Conservation (phyloP, 1,140 invertebrate species). For the Pseudomyrmex gracilis region DNA sequence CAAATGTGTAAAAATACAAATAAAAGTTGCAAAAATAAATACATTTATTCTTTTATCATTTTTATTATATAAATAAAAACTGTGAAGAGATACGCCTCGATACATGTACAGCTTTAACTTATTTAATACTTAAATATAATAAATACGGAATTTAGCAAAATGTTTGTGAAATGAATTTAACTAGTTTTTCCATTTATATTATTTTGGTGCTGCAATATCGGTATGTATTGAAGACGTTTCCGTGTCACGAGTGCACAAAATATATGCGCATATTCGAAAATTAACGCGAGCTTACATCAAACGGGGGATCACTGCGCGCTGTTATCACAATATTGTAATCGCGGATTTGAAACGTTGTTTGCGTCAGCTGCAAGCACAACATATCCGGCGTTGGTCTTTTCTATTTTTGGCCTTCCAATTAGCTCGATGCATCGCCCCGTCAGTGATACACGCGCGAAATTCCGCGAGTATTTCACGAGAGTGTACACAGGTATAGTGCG, state of each 20-base stretch:
- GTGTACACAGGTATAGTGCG: not conserved
- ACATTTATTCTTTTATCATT: too few species aligned
- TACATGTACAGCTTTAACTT: too few species aligned
- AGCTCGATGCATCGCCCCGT: constrained; percentile 35
- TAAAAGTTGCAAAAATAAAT: too few species aligned
- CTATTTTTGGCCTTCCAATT: constrained; percentile 42
- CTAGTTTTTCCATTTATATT: too few species aligned
- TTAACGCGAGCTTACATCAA: constrained; percentile 8
- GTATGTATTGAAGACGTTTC: too few species aligned
- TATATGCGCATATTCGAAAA: not conserved
- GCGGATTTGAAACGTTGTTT: constrained; percentile 31
- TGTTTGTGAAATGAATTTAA: too few species aligned
- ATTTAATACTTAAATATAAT: too few species aligned
- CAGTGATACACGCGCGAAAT: constrained; percentile 20
- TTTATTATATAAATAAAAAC: too few species aligned
- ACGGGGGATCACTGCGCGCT: not conserved
- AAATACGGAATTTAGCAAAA: too few species aligned
- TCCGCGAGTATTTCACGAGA: constrained; percentile 18
- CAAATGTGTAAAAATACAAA: not conserved
- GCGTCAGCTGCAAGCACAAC: constrained; percentile 29
- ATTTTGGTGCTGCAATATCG: too few species aligned
- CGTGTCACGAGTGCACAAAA: not conserved
- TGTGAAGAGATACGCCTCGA: too few species aligned
- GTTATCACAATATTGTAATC: constrained; percentile 36
- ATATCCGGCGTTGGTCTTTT: constrained; percentile 21